phyloP scores from a whole-genome alignment of 2,113 vertebrate genomes.

The Phalacrocorax brasilianus region DNA sequence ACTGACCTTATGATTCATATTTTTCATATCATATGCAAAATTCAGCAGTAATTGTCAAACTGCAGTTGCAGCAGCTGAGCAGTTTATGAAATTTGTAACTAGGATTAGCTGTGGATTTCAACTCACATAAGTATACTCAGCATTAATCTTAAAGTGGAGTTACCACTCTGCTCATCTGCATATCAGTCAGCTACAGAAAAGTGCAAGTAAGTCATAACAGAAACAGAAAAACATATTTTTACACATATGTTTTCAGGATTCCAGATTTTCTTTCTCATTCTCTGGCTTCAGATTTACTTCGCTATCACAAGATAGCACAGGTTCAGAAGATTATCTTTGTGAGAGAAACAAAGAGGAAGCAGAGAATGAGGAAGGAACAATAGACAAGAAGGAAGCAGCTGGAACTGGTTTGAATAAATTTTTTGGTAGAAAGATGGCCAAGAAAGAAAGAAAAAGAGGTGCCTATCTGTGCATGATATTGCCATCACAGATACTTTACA shows the following conservation, averaged over 20 bases:
- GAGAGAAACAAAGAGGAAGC: background rate
- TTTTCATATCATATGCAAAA: background rate
- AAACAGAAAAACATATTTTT: background rate
- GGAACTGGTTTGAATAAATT: background rate
- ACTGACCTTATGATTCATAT: background rate
- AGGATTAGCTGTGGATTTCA: background rate
- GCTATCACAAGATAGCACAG: background rate
- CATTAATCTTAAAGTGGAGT: background rate
- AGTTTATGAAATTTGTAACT: background rate
- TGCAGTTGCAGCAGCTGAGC: background rate
- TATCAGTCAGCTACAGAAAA: background rate
- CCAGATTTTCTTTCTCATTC: background rate
- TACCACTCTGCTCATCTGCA: background rate
- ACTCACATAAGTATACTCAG: background rate
- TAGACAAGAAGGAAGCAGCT: background rate
- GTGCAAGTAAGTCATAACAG: background rate
- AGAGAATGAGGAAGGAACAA: background rate
- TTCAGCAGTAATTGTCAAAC: background rate
- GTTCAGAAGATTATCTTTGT: background rate
- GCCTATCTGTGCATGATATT: background rate
- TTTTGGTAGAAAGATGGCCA: background rate
- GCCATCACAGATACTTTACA: background rate
- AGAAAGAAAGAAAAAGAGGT: background rate
- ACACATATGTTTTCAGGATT: background rate
- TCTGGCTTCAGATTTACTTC: background rate